Percentiles rank a stretch among this genome's conserved stretches.
Conservation (phyloP, 92 coral and sea anemone genomes). For the Epizoanthus scotinus region DNA sequence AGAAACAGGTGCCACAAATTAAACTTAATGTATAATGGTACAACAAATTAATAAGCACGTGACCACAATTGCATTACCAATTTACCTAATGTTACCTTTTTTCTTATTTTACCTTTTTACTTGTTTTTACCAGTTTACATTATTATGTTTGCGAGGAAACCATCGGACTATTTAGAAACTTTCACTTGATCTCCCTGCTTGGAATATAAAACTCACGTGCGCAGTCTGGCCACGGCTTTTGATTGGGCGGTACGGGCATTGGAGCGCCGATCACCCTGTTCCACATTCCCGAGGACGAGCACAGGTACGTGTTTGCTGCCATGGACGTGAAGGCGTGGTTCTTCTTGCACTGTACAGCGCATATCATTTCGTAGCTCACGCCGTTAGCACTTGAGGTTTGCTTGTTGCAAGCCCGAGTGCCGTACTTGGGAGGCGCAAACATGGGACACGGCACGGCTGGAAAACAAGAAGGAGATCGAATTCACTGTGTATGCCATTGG, state of each 20-base stretch:
- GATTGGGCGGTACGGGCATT: constrained; percentile 43
- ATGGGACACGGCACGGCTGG: constrained; percentile 82
- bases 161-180: no score
- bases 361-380: constrained; percentile 75
- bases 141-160: no score
- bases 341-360: constrained; percentile 81
- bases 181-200: no score
- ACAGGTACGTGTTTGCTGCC: constrained; percentile 64
- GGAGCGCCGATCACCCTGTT: constrained; percentile 49
- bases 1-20: no score
- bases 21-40: no score
- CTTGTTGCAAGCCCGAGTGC: constrained; percentile 80
- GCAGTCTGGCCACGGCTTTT: constrained; percentile 96
- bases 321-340: constrained; percentile 76
- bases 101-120: no score
- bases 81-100: no score
- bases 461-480: background rate
- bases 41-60: no score
- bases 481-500: no score
- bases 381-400: constrained; percentile 59
- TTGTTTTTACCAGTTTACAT: no score
- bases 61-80: no score
- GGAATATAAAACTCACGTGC: constrained; percentile 76
- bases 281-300: constrained; percentile 85
- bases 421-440: constrained; percentile 80